Percentiles rank a stretch among this genome's conserved stretches.
Evolutionary conservation across 2,113 vertebrate species (phyloP).

Genomic region (Thymallus thymallus): DNA sequence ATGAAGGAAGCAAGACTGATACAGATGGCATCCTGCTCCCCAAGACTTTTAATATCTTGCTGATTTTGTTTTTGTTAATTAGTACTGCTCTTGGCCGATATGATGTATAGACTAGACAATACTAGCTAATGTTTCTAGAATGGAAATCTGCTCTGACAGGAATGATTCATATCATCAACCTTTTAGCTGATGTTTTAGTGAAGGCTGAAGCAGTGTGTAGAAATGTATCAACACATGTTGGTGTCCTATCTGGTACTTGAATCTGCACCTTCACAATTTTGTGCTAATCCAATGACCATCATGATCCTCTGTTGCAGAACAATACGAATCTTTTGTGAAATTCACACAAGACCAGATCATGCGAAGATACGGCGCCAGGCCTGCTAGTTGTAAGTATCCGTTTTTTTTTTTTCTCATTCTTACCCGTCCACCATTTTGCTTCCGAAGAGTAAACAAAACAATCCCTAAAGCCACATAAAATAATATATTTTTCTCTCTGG

Average conservation of each 20-base stretch:
- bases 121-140: background rate
- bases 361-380: constrained; percentile 88
- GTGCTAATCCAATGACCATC: background rate
- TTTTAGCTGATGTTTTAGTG: constrained; percentile 1
- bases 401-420: background rate
- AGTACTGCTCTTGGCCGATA: background rate
- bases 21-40: background rate
- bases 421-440: background rate
- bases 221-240: background rate
- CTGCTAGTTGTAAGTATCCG: constrained; percentile 84
- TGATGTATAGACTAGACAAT: background rate
- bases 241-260: background rate
- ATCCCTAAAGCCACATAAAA: background rate
- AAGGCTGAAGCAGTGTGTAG: background rate
- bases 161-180: background rate
- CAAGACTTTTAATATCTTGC: background rate
- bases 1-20: no score
- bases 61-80: background rate
- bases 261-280: background rate
- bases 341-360: constrained; percentile 95
- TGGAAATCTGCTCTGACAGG: background rate
- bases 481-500: background rate
- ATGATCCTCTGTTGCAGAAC: constrained; percentile 70
- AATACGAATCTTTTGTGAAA: constrained; percentile 95
- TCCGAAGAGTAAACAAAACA: background rate